Base-by-base conservation (phyloP, 1,140 invertebrate species). In the Pachypeltis micranthus region DNA sequence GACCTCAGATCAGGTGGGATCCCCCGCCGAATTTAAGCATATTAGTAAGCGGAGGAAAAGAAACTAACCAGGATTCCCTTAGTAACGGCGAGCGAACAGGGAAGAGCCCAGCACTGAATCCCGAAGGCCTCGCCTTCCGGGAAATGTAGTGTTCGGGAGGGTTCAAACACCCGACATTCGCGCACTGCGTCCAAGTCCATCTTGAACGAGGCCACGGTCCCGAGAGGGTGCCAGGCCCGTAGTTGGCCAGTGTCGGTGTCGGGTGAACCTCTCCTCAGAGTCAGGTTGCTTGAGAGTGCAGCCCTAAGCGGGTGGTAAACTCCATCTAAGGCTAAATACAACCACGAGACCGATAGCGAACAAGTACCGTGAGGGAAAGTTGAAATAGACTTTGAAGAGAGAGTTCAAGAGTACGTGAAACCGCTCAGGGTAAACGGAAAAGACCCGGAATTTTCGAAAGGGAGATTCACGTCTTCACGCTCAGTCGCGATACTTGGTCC, bases 311-410 rank as follows among this genome's bases (percentile, higher is more conserved):
- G 83, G 85, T 85, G 84, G 83, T 87, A 87, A 85, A 86, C 80
- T 85, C 80, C 85, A 85, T 85, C 85, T 84, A 89, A 88, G 81
- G 83, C 85, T 88, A 88, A 89, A 88, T 88, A 88, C 79, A 66
- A 75, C 77, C 80, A 79, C 78, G 85, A 88, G 84, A 85, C 85
- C 85, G 85, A 90, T 87, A 90, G 86, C 82, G 79, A 85, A 90
- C 85, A 88, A 90, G 86, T 90, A 89, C 85, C 83, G 86, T 86
- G 85, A 89, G 83, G 87, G 85, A 89, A 90, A 88, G 85, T 84
- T 88, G 85, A 84, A 88, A 88, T 87, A 84, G 80, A 87, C 84
- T 87, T 86, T 88, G 85, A 87, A 88, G 80, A 88, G 85, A 87
- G 86, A 88, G 86, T 87, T 85, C 75, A 89, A 88, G 75, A 87